A percentile compares a stretch with the other conserved stretches of the same genome.
phyloP scores from a whole-genome alignment of 1,140 invertebrate genomes.

The Orius laevigatus region DNA sequence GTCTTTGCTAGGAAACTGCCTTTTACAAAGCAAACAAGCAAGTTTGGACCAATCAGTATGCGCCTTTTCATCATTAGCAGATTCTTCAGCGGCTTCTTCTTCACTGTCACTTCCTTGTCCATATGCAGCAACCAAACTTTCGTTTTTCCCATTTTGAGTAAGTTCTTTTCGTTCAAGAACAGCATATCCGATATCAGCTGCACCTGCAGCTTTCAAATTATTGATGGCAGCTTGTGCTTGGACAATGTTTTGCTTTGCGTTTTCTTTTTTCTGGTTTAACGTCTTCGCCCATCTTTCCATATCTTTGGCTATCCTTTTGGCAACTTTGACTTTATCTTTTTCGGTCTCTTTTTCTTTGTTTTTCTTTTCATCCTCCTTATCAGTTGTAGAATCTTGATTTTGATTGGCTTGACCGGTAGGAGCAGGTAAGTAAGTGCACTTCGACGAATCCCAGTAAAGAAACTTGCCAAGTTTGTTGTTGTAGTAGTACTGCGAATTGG shows the following conservation, averaged over 20 bases:
- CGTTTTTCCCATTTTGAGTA: conserved; percentile 9
- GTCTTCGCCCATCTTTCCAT: conserved; percentile 96
- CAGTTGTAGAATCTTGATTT: conserved; percentile 22
- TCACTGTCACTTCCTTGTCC: conserved; percentile 50
- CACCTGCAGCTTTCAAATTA: conserved; percentile 33
- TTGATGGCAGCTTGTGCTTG: conserved; percentile 28
- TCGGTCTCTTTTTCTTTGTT: conserved; percentile 25
- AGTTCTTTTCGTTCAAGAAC: conserved; percentile 46
- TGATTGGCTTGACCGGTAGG: conserved; percentile 29
- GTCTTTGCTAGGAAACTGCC: conserved; percentile 82
- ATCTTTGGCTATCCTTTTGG: conserved; percentile 93
- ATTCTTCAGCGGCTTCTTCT: conserved; percentile 32
- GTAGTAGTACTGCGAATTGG: conserved; percentile 84
- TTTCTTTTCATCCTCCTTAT: conserved; percentile 26
- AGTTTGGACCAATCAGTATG: conserved; percentile 73
- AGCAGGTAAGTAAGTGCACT: conserved; percentile 64
- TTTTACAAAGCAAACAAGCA: conserved; percentile 88
- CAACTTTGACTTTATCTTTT: conserved; percentile 59
- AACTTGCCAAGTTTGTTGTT: conserved; percentile 82
- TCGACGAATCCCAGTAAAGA: conserved; percentile 83
- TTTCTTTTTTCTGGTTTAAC: conserved; percentile 92
- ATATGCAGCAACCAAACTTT: conserved; percentile 54
- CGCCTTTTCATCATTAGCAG: conserved; percentile 25
- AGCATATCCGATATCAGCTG: conserved; percentile 80
- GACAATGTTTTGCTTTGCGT: conserved; percentile 44